Conservation (phyloP, 1,140 invertebrate genomes). For the Diorhabda carinulata region DNA sequence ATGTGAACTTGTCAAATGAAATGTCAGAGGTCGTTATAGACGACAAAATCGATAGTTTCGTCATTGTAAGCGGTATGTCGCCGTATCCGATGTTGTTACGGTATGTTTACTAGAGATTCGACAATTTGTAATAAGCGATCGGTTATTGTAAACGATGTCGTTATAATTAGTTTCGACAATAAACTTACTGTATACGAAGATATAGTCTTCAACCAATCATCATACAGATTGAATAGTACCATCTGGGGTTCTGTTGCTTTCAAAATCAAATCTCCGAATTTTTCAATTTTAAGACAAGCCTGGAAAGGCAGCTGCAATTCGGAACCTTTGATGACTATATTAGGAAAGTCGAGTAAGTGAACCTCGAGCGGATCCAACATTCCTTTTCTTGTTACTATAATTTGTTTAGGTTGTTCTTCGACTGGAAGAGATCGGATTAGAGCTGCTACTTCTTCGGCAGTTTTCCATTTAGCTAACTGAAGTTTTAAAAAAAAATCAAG, state of each 20-base stretch:
- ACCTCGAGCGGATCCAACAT: slow-evolving; percentile 99
- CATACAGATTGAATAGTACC: slow-evolving; percentile 99
- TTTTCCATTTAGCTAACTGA: slow-evolving; percentile 98
- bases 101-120: too few relatives aligned
- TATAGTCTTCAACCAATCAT: slow-evolving; percentile 98
- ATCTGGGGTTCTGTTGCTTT: slow-evolving; percentile 99
- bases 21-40: too few relatives aligned
- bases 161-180: not conserved
- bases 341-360: slow-evolving; percentile 98
- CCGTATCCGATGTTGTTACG: too few relatives aligned
- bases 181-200: slow-evolving; percentile 78
- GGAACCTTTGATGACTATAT: slow-evolving; percentile 99
- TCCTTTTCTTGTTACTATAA: slow-evolving; percentile 98
- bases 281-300: slow-evolving; percentile 97
- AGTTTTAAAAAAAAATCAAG: slow-evolving; percentile 12
- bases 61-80: too few relatives aligned
- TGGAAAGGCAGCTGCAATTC: slow-evolving; percentile 99
- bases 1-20: too few relatives aligned
- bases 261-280: slow-evolving; percentile 97
- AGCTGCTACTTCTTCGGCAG: slow-evolving; percentile 99
- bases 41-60: too few relatives aligned
- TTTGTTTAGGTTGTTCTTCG: slow-evolving; percentile 99
- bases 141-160: too few relatives aligned
- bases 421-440: slow-evolving; percentile 97
- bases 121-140: too few relatives aligned